Evolutionary conservation across 2,113 vertebrate species (phyloP).

Genomic region (Typhlomys cinereus): DNA sequence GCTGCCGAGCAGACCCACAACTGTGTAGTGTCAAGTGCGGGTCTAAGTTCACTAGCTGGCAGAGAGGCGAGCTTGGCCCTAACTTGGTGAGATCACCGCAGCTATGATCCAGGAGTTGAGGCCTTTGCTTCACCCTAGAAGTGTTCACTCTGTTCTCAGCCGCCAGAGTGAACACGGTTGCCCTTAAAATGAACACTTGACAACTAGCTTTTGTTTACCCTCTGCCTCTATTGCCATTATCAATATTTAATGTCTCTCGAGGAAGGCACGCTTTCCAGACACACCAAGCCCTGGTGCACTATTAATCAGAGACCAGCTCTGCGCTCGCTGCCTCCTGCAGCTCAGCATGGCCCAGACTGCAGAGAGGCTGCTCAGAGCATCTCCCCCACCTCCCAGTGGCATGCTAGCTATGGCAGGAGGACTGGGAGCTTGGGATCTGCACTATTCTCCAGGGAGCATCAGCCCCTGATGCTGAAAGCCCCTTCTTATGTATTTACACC

Average conservation of each 20-base stretch:
- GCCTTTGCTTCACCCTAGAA: background rate
- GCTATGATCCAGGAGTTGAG: background rate
- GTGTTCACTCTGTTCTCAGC: background rate
- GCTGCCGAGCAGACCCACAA: background rate
- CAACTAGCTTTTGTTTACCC: slow-evolving; percentile 80
- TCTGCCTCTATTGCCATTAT: slow-evolving; percentile 78
- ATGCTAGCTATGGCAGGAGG: too few relatives aligned
- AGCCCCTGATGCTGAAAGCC: background rate
- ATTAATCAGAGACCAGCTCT: slow-evolving; percentile 58
- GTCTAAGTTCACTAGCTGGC: background rate
- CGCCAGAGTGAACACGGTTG: slow-evolving; percentile 28
- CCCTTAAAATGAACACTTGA: slow-evolving; percentile 77
- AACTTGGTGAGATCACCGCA: background rate
- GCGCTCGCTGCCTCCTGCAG: background rate
- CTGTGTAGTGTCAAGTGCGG: background rate
- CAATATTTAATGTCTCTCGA: slow-evolving; percentile 83
- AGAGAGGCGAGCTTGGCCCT: background rate
- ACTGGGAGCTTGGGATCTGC: rapidly evolving
- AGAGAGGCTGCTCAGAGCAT: background rate
- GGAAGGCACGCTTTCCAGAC: slow-evolving; percentile 71
- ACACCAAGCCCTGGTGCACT: slow-evolving; percentile 54
- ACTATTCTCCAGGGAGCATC: background rate
- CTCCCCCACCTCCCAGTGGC: background rate
- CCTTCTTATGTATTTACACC: slow-evolving; percentile 21
- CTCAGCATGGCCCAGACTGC: rapidly evolving